Conservation (phyloP, 1,140 invertebrate species). For the Formica selysi region DNA sequence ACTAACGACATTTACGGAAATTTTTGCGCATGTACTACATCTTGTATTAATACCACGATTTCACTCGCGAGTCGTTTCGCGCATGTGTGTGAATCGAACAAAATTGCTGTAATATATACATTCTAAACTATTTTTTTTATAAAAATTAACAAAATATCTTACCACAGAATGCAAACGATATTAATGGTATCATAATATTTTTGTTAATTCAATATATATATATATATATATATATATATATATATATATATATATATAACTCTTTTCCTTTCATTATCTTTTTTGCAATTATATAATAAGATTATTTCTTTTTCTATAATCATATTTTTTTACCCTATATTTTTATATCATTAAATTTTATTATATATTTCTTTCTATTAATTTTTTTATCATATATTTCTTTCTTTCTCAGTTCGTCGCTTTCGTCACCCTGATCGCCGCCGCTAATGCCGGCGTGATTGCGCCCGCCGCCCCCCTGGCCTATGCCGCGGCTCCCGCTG, state of each 20-base stretch:
- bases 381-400: not conserved
- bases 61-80: not conserved
- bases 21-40: not conserved
- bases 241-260: not conserved
- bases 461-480: slow-evolving; percentile 64
- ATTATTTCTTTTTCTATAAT: not conserved
- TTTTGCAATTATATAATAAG: not conserved
- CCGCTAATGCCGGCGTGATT: slow-evolving; percentile 83
- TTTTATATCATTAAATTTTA: not conserved
- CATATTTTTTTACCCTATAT: not conserved
- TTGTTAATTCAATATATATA: not conserved
- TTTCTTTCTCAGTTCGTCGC: slow-evolving; percentile 83
- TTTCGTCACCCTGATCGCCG: slow-evolving; percentile 83
- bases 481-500: slow-evolving; percentile 72
- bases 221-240: not conserved
- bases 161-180: not conserved
- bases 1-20: not conserved
- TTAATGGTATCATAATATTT: not conserved
- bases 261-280: not conserved
- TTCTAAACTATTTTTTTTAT: not conserved
- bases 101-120: not conserved
- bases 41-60: not conserved
- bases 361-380: not conserved
- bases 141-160: not conserved
- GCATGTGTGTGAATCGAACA: not conserved